Base-by-base conservation (phyloP, 2,888 invertebrate species). In the Tanypteryx hageni region DNA sequence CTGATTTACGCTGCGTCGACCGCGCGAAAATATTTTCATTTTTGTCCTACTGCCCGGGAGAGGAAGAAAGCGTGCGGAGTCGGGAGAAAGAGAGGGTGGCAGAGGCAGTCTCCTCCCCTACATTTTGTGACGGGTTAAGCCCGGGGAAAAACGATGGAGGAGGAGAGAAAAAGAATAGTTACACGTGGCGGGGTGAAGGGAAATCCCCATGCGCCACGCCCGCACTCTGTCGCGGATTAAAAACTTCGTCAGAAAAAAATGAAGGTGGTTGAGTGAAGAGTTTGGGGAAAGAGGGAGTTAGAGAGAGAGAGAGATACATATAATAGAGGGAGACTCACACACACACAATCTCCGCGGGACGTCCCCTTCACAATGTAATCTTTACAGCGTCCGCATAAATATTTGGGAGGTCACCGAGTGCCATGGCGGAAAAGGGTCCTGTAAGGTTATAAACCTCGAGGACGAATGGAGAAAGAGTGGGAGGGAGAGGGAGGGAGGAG, bases 381-480 rank as follows among this genome's bases (percentile, higher is more conserved):
- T 86, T 86, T 86, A 59, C 31, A 16, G 61, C 59, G 59, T 16
- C 59, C 86, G 86, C 86, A 86, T 86, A 61, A 86, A 86, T 86
- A 86, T 86, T 86, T 86, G 86, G 86, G 86, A 86, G 86, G 86
- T 86, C 86, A 86, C 86, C 61, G 27, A 14, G 27, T 2, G 56
- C 5, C 16, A 83, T 18, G 57, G 57, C 56, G 57, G 57, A n/a
- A 18, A n/a, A n/a, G n/a, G n/a, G n/a, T 16, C 44, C 31, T 13
- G n/a, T 58, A 31, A 14, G 86, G 31, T 59, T 31, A 61, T 16
- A 61, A 86, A 31, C 61, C 16, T 57, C 27, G 31, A 31, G 22
- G 10, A 3, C 2, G 13, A 59, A 27, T 22, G 61, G 5, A 7
- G 61, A 61, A 9, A 59, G 9, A 14, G 27, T 27, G 31, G 22